phyloP scores from a whole-genome alignment of 92 coral and sea anemone genomes.

The Actinostola sp. region DNA sequence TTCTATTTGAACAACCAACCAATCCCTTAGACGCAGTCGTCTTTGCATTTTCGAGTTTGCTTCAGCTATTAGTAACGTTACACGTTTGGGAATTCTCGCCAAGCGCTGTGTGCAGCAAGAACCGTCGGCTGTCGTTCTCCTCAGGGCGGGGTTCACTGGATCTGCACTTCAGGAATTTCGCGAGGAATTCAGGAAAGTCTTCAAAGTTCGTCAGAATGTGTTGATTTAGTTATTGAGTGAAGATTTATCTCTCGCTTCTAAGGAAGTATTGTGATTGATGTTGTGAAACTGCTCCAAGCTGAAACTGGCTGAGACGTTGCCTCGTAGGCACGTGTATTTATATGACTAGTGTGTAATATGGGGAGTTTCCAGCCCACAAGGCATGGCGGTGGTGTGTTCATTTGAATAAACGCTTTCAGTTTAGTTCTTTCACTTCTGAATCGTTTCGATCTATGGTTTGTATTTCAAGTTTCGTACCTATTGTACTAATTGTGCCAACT shows the following conservation, averaged over 20 bases:
- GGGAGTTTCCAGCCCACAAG: conserved; percentile 24
- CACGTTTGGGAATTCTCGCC: not conserved
- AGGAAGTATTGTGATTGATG: conserved; percentile 31
- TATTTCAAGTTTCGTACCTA: conserved; percentile 37
- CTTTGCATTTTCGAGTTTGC: conserved; percentile 56
- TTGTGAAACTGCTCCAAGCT: conserved; percentile 37
- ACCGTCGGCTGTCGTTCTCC: not conserved
- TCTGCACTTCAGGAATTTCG: not conserved
- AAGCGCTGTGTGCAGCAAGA: not conserved
- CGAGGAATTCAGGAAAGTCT: not conserved
- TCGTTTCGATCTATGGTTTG: conserved; percentile 45
- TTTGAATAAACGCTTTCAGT: conserved; percentile 38
- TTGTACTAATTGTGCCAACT: conserved; percentile 15
- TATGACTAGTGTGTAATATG: not conserved
- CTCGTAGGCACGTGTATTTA: conserved; percentile 34
- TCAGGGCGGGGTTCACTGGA: conserved; percentile 19
- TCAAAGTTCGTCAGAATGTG: not conserved
- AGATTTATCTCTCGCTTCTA: conserved; percentile 1
- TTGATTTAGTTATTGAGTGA: not conserved
- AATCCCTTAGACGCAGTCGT: conserved; percentile 75
- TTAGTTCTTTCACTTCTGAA: conserved; percentile 20
- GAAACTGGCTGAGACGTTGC: conserved; percentile 32
- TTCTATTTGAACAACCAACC: conserved; percentile 73
- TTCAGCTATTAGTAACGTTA: conserved; percentile 41
- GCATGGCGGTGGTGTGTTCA: conserved; percentile 10